Base-by-base conservation (phyloP, 2,797 vertebrate species). In the Gila robusta region DNA sequence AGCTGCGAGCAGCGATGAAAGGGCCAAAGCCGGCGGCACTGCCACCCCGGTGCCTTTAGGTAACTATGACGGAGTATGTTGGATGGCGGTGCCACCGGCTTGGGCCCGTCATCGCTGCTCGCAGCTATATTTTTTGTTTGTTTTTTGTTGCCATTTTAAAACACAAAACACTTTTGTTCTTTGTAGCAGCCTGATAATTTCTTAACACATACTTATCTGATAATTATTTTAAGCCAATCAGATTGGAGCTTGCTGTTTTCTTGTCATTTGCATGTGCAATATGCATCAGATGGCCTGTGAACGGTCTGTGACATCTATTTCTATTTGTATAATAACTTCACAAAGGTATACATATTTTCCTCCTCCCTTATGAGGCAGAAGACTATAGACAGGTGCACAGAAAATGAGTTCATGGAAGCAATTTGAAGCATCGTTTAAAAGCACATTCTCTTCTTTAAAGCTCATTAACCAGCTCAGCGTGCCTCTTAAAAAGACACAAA, bases 351-450 rank as follows among this genome's bases (percentile, higher is more conserved):
- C 54, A 19, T 26, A 79, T 79, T 79, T 5, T 26, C 23, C 39
- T 44, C 17, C 54, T 23, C n/a, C 17, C 26, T n/a, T 37, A 28
- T 11, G 14, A 52, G 28, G 4, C 59, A 54, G 59, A 52, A 35
- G 28, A 54, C 21, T n/a, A 23, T 16, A 37, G 6, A 72, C 12
- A 44, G 79, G 23, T 59, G 87, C 64, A 72, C 23, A 64, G 73
- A 88, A 70, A 70, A 32, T 0, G 41, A 81, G 77, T 72, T 78
- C 71, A 84, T 66, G 41, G 87, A 54, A 7, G 12, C 66, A 72
- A 78, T 78, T 32, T 39, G 37, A 84, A 86, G 84, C 66, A 78
- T 79, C 47, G 59, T 87, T 89, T 87, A 69, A 86, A 79, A 87
- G 81, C 87, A 79, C 84, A 86, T 82, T 82, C 69, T 81, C 28